These are phyloP conservation scores for Sacculina carcini DNA, from an alignment of 2,888 invertebrate genomes.

Conservation along the genomic window DNA sequence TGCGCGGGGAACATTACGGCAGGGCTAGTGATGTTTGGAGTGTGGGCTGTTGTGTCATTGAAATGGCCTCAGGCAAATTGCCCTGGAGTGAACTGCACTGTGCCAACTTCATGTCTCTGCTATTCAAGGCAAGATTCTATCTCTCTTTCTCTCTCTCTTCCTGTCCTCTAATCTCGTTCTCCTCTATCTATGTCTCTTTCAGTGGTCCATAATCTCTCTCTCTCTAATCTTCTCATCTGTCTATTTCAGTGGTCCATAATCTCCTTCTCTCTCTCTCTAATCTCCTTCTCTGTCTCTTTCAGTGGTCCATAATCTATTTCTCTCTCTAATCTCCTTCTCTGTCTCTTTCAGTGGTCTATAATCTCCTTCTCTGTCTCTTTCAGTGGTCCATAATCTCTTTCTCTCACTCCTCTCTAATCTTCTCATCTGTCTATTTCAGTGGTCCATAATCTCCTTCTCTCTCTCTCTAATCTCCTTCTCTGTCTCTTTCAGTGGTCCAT, in stretches of 20 bases:
- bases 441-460: too few relatives aligned
- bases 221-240: background rate
- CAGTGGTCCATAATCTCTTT: too few relatives aligned
- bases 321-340: too few relatives aligned
- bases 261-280: too few relatives aligned
- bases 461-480: too few relatives aligned
- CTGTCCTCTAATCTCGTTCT: background rate
- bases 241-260: background rate
- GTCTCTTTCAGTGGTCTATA: too few relatives aligned
- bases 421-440: too few relatives aligned
- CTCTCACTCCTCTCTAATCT: too few relatives aligned
- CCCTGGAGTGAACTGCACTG: slow-evolving; percentile 23
- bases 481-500: too few relatives aligned
- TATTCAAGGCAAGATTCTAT: slow-evolving; percentile 20
- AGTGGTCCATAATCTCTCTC: background rate
- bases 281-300: too few relatives aligned
- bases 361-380: too few relatives aligned
- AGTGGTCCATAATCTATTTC: too few relatives aligned
- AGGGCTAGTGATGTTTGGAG: slow-evolving; percentile 25
- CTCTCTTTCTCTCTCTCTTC: background rate
- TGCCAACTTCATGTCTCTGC: slow-evolving; percentile 23
- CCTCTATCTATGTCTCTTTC: background rate
- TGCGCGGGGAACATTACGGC: slow-evolving; percentile 24
- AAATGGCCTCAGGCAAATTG: slow-evolving; percentile 24
- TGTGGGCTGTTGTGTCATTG: slow-evolving; percentile 24